phyloP scores from a whole-genome alignment of 1,140 invertebrate genomes.

The Ectropis grisescens region DNA sequence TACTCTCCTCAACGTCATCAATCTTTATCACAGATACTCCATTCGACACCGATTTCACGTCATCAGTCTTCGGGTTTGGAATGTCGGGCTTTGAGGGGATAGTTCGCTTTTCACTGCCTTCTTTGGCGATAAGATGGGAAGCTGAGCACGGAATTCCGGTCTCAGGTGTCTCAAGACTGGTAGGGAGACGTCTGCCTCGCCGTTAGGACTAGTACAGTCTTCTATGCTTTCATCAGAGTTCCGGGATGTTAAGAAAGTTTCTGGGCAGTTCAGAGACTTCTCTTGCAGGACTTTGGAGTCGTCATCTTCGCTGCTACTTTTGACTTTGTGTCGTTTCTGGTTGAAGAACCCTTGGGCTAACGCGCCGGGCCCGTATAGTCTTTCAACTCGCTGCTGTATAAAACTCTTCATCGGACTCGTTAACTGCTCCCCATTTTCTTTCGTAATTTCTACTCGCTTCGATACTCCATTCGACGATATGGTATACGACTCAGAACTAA shows the following conservation, averaged over 20 bases:
- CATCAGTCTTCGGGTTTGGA: conserved; percentile 17
- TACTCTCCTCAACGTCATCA: conserved; percentile 32
- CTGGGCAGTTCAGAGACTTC: conserved; percentile 52
- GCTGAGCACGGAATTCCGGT: conserved; percentile 87
- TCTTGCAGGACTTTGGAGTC: conserved; percentile 48
- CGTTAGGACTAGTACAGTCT: conserved; percentile 41
- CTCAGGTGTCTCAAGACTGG: conserved; percentile 85
- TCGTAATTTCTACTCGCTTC: conserved; percentile 56
- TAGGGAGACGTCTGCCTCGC: conserved; percentile 55
- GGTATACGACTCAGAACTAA: conserved; percentile 57
- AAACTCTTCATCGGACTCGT: conserved; percentile 80
- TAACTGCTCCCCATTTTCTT: conserved; percentile 59
- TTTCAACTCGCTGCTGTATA: conserved; percentile 89
- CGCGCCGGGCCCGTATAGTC: conserved; percentile 88
- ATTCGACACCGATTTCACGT: conserved; percentile 34
- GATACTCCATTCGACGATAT: conserved; percentile 56
- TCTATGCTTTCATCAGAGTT: conserved; percentile 40
- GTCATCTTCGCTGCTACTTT: conserved; percentile 50
- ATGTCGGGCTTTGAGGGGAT: conserved; percentile 40
- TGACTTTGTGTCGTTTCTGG: conserved; percentile 68
- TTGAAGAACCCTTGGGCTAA: conserved; percentile 86
- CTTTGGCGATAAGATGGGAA: conserved; percentile 78
- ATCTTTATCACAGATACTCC: conserved; percentile 62
- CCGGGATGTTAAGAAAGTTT: conserved; percentile 28
- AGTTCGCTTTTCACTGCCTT: conserved; percentile 46